These are phyloP conservation scores for Tenthredo notha DNA, from an alignment of 2,888 invertebrate genomes.

Conservation along the genomic window DNA sequence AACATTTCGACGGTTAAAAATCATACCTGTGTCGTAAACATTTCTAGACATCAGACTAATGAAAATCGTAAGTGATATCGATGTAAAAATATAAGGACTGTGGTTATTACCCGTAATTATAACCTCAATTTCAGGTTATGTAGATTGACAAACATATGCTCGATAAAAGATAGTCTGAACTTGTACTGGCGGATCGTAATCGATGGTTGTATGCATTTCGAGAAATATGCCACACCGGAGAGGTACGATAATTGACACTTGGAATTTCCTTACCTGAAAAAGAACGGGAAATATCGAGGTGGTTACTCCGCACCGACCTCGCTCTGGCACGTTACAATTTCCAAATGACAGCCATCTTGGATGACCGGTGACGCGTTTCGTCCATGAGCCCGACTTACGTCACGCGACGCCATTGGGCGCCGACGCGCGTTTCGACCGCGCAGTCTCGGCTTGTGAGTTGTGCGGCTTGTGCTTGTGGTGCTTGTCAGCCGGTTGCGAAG, in stretches of 20 bases:
- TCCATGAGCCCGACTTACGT: not conserved
- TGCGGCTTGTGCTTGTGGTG: too few relatives aligned
- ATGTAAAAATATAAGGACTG: not conserved
- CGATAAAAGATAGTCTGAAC: conserved; percentile 22
- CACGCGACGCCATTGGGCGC: not conserved
- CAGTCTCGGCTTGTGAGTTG: too few relatives aligned
- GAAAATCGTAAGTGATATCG: not conserved
- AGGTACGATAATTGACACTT: not conserved
- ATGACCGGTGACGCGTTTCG: not conserved
- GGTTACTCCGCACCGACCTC: conserved; percentile 61
- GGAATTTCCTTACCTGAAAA: not conserved
- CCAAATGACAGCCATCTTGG: conserved; percentile 53
- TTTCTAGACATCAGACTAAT: not conserved
- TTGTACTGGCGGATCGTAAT: not conserved
- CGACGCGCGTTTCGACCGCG: too few relatives aligned
- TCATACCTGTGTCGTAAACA: not conserved
- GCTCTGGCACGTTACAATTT: conserved; percentile 55
- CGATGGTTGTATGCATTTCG: not conserved
- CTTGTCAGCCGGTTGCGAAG: not conserved
- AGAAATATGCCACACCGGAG: not conserved
- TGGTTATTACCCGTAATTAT: conserved; percentile 40
- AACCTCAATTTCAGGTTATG: conserved; percentile 59
- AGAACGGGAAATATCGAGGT: conserved; percentile 64
- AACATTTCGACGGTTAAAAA: not conserved
- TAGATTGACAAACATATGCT: conserved; percentile 62